Evolutionary conservation across 2,797 vertebrate species (phyloP), one percentile per base, ranked within the genome.

Genomic region (Sciaenops ocellatus): DNA sequence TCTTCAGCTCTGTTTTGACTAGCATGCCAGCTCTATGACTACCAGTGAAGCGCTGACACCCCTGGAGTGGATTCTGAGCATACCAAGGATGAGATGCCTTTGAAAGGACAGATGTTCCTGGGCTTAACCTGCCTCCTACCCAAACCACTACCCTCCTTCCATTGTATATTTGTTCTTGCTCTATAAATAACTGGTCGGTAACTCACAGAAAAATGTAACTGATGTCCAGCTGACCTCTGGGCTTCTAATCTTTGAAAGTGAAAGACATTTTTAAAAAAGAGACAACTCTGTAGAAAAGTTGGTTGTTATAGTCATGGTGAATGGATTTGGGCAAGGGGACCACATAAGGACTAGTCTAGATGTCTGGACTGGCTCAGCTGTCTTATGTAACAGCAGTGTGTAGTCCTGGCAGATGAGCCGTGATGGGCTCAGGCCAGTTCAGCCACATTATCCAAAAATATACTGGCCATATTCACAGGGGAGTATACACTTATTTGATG

Each of bases 41-140:
- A 89, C 92, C 88, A 90, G 93, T 94, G 92, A 95, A 95, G 87
- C 92, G 85, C 93, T 89, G 74, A 89, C 91, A 86, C 94, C 93
- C 89, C 94, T 93, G 93, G 93, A 91, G 90, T 94, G 92, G 94
- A 93, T 94, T 94, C 92, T 94, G 94, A 96, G 93, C 93, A 92
- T 95, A 93, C 93, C 93, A 92, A 78, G 73, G 6, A 93, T 87
- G 93, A 84, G 88, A 92, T 89, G 90, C 80, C 90, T 93, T 91
- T 93, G 91, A 93, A 94, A 91, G 88, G 91, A 93, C 94, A 95
- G 92, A 95, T 93, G 91, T 94, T 92, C 88, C 85, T 46, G 70
- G 82, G 76, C 30, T 88, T 75, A 89, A 91, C 87, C 85, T 87
- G 79, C 85, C 85, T 92, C 74, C 85, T 82, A 83, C 81, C 86